Percentiles rank a stretch among this genome's conserved stretches.
Evolutionary conservation across 2,888 invertebrate genomes (phyloP).

Genomic region (Alviniconcha strummeri): DNA sequence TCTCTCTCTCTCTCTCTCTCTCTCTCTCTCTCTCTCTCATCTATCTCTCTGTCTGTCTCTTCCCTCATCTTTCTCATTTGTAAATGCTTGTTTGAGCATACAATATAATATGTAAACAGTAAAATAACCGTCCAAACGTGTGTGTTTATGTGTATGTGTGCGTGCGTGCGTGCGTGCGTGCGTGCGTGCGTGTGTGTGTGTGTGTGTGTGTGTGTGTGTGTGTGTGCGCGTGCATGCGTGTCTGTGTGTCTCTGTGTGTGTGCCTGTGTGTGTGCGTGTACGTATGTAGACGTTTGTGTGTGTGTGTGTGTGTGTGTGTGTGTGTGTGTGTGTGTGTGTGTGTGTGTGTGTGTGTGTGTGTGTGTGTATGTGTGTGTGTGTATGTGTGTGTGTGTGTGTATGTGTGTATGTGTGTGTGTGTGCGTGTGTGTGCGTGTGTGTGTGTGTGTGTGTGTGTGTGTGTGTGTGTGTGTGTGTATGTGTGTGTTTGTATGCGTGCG

Average conservation of each 20-base stretch:
- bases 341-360: background rate
- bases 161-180: background rate
- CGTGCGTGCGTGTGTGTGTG: background rate
- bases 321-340: background rate
- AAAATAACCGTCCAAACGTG: no score
- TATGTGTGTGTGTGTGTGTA: conserved; percentile 2
- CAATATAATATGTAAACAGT: no score
- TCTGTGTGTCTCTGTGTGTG: background rate
- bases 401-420: background rate
- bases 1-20: no score
- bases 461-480: conserved; percentile 7
- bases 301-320: background rate
- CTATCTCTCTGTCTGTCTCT: no score
- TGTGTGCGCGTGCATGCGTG: background rate
- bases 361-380: background rate
- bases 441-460: conserved; percentile 5
- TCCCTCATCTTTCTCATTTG: no score
- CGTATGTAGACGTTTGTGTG: background rate
- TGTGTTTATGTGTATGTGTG: background rate
- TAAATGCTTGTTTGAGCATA: no score
- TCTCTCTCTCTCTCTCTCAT: no score
- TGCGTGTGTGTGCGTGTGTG: conserved; percentile 6
- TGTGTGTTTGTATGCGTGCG: no score
- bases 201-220: background rate
- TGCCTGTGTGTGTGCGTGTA: background rate